Evolutionary conservation across 2,113 vertebrate genomes (phyloP).

Genomic region (Pseudorhombus dupliciocellatus): DNA sequence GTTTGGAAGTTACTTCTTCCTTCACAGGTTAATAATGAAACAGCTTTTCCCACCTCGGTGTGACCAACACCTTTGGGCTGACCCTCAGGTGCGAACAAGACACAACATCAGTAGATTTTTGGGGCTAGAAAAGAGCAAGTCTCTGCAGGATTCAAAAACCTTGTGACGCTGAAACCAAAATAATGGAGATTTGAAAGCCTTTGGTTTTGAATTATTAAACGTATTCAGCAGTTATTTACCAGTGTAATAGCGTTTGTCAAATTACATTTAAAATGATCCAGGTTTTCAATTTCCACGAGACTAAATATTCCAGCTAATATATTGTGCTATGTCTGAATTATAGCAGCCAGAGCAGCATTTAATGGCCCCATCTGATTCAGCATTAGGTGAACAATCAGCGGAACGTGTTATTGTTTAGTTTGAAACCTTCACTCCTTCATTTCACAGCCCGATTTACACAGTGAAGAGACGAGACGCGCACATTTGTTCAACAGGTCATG

Average conservation of each 20-base stretch:
- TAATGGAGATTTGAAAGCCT: too few relatives aligned
- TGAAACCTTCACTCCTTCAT: not conserved
- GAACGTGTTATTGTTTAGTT: not conserved
- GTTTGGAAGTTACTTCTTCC: too few relatives aligned
- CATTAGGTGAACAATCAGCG: not conserved
- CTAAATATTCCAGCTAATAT: too few relatives aligned
- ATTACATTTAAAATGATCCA: too few relatives aligned
- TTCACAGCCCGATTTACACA: slow-evolving; percentile 5
- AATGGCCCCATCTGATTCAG: slow-evolving; percentile 13
- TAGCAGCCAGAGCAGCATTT: not conserved
- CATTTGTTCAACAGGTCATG: slow-evolving; percentile 22
- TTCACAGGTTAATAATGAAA: not conserved
- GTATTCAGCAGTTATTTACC: too few relatives aligned
- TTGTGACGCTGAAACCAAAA: too few relatives aligned
- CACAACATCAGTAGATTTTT: not conserved
- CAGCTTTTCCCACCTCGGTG: not conserved
- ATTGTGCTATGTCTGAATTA: not conserved
- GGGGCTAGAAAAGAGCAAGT: not conserved
- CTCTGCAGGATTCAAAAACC: not conserved
- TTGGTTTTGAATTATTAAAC: too few relatives aligned
- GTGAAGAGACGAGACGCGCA: not conserved
- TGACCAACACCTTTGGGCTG: not conserved
- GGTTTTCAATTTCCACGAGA: too few relatives aligned
- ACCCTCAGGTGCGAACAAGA: not conserved
- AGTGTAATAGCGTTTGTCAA: too few relatives aligned